Conservation (phyloP, 2,888 invertebrate species). For the Aplocera efformata region DNA sequence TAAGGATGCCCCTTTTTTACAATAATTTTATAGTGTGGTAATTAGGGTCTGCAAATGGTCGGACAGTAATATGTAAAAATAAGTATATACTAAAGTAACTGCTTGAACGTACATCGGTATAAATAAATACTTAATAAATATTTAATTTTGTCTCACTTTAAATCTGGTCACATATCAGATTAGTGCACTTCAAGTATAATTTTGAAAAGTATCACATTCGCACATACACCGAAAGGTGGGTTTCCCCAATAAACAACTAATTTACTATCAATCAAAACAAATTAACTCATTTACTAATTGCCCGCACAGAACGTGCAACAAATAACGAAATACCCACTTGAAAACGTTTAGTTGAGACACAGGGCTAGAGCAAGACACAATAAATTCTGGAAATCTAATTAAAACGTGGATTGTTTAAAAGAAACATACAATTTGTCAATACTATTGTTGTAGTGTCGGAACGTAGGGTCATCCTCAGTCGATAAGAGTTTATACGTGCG, state of each 20-base stretch:
- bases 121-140: too few species aligned
- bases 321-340: background rate
- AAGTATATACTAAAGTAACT: too few species aligned
- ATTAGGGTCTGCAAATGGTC: too few species aligned
- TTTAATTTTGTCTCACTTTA: too few species aligned
- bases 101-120: too few species aligned
- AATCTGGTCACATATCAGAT: too few species aligned
- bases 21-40: too few species aligned
- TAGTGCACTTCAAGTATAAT: too few species aligned
- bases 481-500: slow-evolving; percentile 41
- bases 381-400: background rate
- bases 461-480: slow-evolving; percentile 27
- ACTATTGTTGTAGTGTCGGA: slow-evolving; percentile 35
- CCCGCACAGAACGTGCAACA: background rate
- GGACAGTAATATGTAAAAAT: too few species aligned
- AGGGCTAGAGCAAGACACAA: background rate
- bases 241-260: background rate
- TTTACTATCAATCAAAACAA: slow-evolving; percentile 1
- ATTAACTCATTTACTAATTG: slow-evolving; percentile 9
- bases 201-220: too few species aligned
- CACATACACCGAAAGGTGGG: background rate
- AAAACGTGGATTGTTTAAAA: slow-evolving; percentile 10
- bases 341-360: slow-evolving; percentile 1
- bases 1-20: too few species aligned
- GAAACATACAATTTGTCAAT: slow-evolving; percentile 31